Conservation (phyloP, 2,113 vertebrate species). For the Heterochromis multidens region DNA sequence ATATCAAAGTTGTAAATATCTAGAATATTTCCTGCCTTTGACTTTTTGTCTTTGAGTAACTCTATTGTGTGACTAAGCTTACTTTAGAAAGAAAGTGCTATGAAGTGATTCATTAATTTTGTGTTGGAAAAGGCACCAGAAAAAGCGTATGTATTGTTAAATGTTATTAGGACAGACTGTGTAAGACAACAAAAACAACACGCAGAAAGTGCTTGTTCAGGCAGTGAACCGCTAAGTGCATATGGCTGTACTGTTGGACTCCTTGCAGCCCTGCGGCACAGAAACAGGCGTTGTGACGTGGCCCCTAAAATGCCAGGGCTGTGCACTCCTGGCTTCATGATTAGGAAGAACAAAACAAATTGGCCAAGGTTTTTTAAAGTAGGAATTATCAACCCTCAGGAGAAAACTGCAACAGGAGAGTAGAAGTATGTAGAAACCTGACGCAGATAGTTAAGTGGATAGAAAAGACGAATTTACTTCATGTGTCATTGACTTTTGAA, state of each 20-base stretch:
- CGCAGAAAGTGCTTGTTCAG: conserved; percentile 11
- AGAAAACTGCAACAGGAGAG: neutral
- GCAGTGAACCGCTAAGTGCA: neutral
- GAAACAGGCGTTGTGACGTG: conserved; percentile 37
- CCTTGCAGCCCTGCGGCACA: conserved; percentile 23
- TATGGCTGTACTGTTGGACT: conserved; percentile 27
- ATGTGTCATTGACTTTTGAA: neutral
- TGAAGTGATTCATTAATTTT: neutral
- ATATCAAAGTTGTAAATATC: neutral
- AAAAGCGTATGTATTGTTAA: conserved; percentile 12
- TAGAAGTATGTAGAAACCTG: conserved; percentile 6
- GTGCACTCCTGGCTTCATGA: conserved; percentile 17
- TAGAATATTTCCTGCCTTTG: neutral
- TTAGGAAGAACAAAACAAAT: conserved; percentile 33
- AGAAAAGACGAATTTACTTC: neutral
- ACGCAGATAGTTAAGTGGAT: neutral
- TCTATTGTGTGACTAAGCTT: neutral
- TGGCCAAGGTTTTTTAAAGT: conserved; percentile 11
- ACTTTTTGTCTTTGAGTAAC: neutral
- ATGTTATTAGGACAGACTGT: conserved; percentile 2
- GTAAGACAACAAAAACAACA: conserved; percentile 14
- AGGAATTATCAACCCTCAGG: neutral
- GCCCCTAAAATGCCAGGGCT: conserved; percentile 46
- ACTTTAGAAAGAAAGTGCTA: neutral
- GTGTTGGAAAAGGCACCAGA: neutral